Conservation (phyloP, 2,888 invertebrate species). For the Hanleya hanleyi region DNA sequence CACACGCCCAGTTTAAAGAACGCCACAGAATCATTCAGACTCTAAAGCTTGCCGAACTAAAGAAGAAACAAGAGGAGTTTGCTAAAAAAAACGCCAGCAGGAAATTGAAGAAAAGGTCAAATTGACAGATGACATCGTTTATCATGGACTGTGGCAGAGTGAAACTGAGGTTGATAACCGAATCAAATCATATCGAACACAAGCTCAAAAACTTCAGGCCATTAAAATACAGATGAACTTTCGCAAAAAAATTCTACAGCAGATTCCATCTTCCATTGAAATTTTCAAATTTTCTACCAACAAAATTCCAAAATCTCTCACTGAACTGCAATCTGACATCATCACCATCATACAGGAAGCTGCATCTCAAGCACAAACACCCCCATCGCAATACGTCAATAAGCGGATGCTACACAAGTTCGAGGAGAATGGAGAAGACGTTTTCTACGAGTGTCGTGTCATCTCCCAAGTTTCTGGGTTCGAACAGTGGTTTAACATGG, state of each 20-base stretch:
- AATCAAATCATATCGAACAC: neutral
- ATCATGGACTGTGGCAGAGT: neutral
- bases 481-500: too few relatives aligned
- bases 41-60: neutral
- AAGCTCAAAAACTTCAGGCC: neutral
- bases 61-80: neutral
- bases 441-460: neutral
- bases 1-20: neutral
- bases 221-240: neutral
- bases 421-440: neutral
- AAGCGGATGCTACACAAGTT: neutral
- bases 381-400: neutral
- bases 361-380: neutral
- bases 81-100: neutral
- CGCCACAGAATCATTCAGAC: neutral
- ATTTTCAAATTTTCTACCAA: neutral
- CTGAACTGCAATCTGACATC: neutral
- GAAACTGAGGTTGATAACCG: neutral
- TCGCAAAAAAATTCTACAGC: neutral
- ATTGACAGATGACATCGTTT: neutral
- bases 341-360: neutral
- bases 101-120: neutral
- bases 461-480: too few relatives aligned
- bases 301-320: neutral
- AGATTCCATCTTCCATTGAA: neutral